phyloP scores from a whole-genome alignment of 2,113 vertebrate species.

The Hyperopisus bebe region DNA sequence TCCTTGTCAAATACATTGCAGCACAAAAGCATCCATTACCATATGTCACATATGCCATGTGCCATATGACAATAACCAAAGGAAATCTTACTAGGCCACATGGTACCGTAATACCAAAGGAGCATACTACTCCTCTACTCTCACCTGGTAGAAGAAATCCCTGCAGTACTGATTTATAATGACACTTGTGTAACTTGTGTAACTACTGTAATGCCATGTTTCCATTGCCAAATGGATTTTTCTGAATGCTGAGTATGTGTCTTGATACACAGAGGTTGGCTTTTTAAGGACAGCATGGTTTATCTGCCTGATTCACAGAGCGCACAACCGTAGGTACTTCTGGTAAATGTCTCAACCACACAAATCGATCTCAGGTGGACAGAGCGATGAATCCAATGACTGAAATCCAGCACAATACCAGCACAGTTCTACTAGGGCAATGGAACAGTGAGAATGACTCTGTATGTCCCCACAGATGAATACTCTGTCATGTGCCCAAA shows the following conservation, averaged over 20 bases:
- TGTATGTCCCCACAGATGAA: neutral
- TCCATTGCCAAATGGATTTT: neutral
- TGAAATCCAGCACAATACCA: neutral
- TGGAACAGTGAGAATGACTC: neutral
- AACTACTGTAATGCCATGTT: neutral
- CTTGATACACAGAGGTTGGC: neutral
- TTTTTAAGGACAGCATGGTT: neutral
- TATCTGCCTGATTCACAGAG: neutral
- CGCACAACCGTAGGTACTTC: neutral
- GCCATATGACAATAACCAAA: neutral
- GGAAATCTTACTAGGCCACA: neutral
- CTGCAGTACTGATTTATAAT: neutral
- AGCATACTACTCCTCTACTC: neutral
- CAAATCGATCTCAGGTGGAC: neutral
- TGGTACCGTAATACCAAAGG: too few relatives aligned
- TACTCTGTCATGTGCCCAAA: neutral
- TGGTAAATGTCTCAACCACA: neutral
- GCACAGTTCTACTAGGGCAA: neutral
- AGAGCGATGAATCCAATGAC: neutral
- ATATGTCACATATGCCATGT: neutral
- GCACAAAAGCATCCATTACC: conserved; percentile 5
- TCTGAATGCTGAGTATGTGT: neutral
- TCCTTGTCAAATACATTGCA: conserved; percentile 1
- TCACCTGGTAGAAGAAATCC: neutral
- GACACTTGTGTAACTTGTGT: neutral